These are phyloP conservation scores for Xiphophorus maculatus DNA, from an alignment of 2,113 vertebrate genomes.

Conservation along the genomic window DNA sequence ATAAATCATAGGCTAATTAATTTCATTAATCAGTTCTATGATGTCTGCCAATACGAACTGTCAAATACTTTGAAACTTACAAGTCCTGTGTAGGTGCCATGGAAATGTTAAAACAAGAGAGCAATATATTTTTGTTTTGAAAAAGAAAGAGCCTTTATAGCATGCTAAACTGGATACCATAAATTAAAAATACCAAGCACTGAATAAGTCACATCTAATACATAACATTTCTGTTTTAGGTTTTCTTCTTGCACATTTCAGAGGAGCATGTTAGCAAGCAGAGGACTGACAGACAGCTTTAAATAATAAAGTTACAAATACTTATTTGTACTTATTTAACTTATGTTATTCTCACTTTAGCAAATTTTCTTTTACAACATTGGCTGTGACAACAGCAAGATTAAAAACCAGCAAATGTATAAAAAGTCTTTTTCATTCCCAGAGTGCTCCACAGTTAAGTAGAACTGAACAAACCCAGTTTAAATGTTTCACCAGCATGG, in stretches of 20 bases:
- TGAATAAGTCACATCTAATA: not conserved
- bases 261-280: not conserved
- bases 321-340: not conserved
- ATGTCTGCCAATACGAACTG: not conserved
- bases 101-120: not conserved
- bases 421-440: constrained; percentile 10
- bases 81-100: not conserved
- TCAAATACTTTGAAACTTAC: not conserved
- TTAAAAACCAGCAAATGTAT: constrained; percentile 3
- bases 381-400: constrained; percentile 7
- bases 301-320: not conserved
- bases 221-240: not conserved
- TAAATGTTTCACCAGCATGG: constrained; percentile 46
- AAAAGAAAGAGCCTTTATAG: not conserved
- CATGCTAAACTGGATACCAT: not conserved
- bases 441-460: constrained; percentile 8
- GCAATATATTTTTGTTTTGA: not conserved
- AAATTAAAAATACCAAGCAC: not conserved
- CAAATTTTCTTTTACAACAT: not conserved
- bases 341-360: not conserved
- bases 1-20: not conserved
- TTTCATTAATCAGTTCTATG: not conserved
- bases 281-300: not conserved
- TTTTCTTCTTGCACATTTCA: not conserved
- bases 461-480: constrained; percentile 7